Conservation (phyloP, 1,140 invertebrate genomes). For the Rhyacophila brunnea region DNA sequence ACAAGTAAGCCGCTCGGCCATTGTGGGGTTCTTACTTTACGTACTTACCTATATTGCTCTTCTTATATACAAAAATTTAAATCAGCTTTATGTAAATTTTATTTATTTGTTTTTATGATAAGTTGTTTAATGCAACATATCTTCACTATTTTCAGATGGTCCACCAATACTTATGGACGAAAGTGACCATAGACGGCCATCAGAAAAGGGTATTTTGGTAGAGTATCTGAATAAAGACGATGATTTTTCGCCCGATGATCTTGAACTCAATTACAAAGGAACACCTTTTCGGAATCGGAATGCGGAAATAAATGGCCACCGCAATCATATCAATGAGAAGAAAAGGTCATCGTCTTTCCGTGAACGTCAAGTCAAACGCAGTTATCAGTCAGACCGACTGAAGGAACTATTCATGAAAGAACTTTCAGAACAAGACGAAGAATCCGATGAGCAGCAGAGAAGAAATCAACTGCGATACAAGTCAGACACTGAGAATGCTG, state of each 20-base stretch:
- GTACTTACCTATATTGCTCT: too few relatives aligned
- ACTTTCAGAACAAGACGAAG: constrained; percentile 47
- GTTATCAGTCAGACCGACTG: constrained; percentile 55
- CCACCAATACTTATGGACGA: constrained; percentile 17
- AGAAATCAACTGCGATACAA: constrained; percentile 33
- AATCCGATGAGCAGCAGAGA: constrained; percentile 44
- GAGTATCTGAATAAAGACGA: constrained; percentile 26
- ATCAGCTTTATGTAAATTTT: too few relatives aligned
- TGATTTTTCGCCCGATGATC: constrained; percentile 22
- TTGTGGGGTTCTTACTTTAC: too few relatives aligned
- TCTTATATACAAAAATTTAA: too few relatives aligned
- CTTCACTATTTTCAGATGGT: constrained; percentile 23
- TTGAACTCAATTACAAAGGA: constrained; percentile 14
- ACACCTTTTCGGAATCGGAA: constrained; percentile 27
- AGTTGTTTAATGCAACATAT: too few relatives aligned
- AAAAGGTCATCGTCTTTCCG: constrained; percentile 52
- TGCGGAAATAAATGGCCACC: constrained; percentile 10
- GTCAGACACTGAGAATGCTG: constrained; percentile 54
- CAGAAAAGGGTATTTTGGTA: constrained; percentile 6
- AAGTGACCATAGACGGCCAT: constrained; percentile 2
- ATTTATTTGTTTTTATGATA: too few relatives aligned
- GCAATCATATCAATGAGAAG: constrained; percentile 14
- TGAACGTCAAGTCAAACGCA: constrained; percentile 45
- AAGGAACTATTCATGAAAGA: constrained; percentile 57
- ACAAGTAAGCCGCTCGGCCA: too few relatives aligned